Conservation (phyloP, 2,113 vertebrate species). For the Rattus norvegicus region DNA sequence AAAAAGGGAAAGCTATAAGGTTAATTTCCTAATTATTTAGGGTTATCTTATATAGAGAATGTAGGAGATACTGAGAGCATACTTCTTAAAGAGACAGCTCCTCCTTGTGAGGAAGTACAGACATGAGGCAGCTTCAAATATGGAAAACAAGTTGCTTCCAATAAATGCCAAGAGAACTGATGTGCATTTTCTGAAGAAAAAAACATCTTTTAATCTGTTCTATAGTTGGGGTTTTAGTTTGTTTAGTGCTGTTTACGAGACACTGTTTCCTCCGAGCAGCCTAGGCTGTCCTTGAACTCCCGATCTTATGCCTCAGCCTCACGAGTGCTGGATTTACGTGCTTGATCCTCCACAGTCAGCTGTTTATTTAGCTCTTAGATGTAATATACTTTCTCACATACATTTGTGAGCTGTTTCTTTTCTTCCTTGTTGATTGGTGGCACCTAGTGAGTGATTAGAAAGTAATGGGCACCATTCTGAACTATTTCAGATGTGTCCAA, state of each 20-base stretch:
- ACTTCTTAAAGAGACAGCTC: not conserved
- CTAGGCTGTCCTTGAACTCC: not conserved
- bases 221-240: not conserved
- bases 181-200: not conserved
- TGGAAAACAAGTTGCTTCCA: not conserved
- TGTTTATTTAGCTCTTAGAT: not conserved
- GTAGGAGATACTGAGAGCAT: not conserved
- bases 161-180: not conserved
- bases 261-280: not conserved
- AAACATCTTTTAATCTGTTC: not conserved
- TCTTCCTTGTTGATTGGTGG: not conserved
- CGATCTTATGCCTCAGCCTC: not conserved
- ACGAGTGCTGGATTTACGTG: not conserved
- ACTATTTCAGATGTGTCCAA: not conserved
- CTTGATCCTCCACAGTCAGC: not conserved
- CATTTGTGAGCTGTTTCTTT: conserved; percentile 1
- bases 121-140: not conserved
- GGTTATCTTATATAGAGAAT: conserved; percentile 7
- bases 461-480: not conserved
- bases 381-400: conserved; percentile 36
- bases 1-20: not conserved
- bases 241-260: not conserved
- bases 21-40: not conserved
- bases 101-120: not conserved
- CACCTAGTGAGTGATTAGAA: not conserved